A percentile compares a stretch with the other conserved stretches of the same genome.
Conservation (phyloP, 1,140 invertebrate genomes). For the Drosophila lowei region DNA sequence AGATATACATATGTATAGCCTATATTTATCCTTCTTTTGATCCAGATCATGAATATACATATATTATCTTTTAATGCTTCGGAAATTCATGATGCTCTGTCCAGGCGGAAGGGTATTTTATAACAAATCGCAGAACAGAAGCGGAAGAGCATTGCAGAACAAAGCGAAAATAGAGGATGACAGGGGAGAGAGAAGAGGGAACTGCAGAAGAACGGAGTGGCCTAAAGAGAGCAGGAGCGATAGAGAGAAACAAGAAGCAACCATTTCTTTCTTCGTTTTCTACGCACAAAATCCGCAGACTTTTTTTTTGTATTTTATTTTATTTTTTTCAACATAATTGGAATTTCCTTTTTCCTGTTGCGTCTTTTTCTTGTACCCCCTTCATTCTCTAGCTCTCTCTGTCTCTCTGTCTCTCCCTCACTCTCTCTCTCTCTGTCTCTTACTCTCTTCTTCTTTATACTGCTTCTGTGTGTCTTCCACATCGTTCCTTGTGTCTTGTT, state of each 20-base stretch:
- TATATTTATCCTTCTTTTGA: no score
- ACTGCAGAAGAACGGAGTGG: not conserved
- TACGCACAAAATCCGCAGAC: conserved; percentile 66
- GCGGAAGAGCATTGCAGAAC: no score
- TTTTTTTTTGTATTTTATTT: conserved; percentile 3
- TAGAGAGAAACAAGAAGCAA: conserved; percentile 46
- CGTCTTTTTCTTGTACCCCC: not conserved
- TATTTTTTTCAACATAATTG: conserved; percentile 70
- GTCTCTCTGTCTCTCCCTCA: not conserved
- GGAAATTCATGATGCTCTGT: no score
- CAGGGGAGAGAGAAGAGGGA: not conserved
- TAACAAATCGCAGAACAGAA: conserved; percentile 5
- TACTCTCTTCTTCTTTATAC: not conserved
- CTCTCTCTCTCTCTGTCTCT: not conserved
- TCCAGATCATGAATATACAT: no score
- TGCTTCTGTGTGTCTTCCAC: conserved; percentile 36
- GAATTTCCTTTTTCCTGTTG: conserved; percentile 77
- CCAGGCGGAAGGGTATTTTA: no score
- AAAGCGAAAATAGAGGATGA: conserved; percentile 28
- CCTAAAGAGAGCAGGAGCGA: not conserved
- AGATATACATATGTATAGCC: no score
- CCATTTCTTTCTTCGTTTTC: conserved; percentile 79
- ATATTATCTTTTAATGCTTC: no score
- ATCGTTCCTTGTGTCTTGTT: conserved; percentile 9
- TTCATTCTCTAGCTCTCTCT: conserved; percentile 1